A percentile compares a stretch with the other conserved stretches of the same genome.
Conservation (phyloP, 2,113 vertebrate genomes). For the Zosterops hypoxanthus region DNA sequence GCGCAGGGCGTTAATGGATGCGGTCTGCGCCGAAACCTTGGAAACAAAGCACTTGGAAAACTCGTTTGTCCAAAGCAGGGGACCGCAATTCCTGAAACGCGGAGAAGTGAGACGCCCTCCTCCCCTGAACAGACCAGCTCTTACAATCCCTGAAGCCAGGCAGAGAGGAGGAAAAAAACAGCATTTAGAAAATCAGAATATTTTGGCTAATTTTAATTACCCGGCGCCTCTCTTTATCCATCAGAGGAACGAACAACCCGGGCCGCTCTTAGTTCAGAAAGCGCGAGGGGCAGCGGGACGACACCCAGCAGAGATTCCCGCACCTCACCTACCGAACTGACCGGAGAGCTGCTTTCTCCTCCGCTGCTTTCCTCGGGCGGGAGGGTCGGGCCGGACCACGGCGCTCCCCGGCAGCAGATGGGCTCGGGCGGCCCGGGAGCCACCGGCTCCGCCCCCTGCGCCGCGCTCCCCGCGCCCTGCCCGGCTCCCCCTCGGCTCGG, state of each 20-base stretch:
- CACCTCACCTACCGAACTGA: not conserved
- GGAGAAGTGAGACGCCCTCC: not conserved
- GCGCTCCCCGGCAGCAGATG: not conserved
- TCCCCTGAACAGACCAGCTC: not conserved
- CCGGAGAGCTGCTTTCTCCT: not conserved
- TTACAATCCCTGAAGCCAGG: not conserved
- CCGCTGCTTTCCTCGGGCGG: not conserved
- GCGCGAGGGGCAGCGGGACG: not conserved
- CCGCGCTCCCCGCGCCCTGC: not conserved
- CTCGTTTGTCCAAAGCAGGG: not conserved
- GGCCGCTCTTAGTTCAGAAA: not conserved
- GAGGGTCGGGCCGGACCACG: not conserved
- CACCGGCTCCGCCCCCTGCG: not conserved
- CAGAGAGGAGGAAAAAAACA: not conserved
- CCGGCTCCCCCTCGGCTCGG: not conserved
- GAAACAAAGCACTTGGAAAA: conserved; percentile 42
- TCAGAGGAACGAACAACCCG: not conserved
- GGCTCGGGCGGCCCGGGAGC: not conserved
- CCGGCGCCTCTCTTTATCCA: not conserved
- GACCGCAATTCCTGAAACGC: not conserved
- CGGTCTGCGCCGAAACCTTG: not conserved
- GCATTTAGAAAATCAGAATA: not conserved
- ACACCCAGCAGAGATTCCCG: not conserved
- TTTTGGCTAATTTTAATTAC: not conserved
- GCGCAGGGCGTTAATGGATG: not conserved